These are phyloP conservation scores for Tiliacea aurago DNA, from an alignment of 2,888 invertebrate genomes.

Conservation along the genomic window DNA sequence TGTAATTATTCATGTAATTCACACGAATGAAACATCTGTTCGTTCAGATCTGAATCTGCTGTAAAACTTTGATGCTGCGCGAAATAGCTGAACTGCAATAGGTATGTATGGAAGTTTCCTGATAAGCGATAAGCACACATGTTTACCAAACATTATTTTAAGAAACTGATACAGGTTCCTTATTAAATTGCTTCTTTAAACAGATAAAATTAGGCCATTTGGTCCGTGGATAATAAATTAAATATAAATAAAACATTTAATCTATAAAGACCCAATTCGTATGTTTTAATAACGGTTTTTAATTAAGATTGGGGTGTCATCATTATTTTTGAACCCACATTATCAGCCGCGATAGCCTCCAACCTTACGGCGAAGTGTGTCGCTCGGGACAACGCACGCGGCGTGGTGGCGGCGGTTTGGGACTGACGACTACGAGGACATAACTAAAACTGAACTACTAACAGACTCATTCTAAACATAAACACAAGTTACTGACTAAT, in stretches of 20 bases:
- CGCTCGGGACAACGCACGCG: conserved; percentile 36
- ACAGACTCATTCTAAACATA: conserved; percentile 7
- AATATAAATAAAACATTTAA: conserved; percentile 39
- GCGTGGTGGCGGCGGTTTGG: conserved; percentile 45
- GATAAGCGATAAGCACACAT: not conserved
- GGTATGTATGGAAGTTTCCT: not conserved
- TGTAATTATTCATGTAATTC: conserved; percentile 5
- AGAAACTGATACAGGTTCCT: not conserved
- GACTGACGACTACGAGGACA: conserved; percentile 65
- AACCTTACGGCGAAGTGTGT: conserved; percentile 66
- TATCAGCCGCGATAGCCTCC: conserved; percentile 79
- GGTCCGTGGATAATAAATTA: conserved; percentile 24
- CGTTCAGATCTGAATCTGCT: not conserved
- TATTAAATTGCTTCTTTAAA: not conserved
- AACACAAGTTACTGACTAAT: conserved; percentile 18
- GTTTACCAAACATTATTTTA: conserved; percentile 9
- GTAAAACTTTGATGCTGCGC: not conserved
- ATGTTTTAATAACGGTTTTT: conserved; percentile 46
- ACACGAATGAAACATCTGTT: not conserved
- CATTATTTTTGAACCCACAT: conserved; percentile 77
- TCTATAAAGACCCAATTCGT: conserved; percentile 52
- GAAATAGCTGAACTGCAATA: not conserved
- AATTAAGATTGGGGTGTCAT: conserved; percentile 66
- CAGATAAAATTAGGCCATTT: conserved; percentile 37
- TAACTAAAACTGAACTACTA: conserved; percentile 14